Percentiles rank a stretch among this genome's conserved stretches.
These are phyloP conservation scores for Lutraria rhynchaena DNA, from an alignment of 1,140 invertebrate species.

Conservation along the genomic window DNA sequence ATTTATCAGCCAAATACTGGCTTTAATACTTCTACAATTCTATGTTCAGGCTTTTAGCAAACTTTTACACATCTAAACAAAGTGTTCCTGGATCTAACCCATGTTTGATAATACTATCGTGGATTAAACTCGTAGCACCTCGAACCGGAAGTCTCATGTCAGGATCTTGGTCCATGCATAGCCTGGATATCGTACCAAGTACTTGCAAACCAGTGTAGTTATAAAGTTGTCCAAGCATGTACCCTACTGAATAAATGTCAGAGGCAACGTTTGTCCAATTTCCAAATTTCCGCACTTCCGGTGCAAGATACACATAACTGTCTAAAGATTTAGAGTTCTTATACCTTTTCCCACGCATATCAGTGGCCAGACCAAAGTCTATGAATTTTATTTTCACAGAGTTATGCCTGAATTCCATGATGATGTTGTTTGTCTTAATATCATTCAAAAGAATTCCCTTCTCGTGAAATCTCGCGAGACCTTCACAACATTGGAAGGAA, in stretches of 20 bases:
- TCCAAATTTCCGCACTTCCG: slow-evolving; percentile 49
- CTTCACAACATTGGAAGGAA: slow-evolving; percentile 47
- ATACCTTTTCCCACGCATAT: slow-evolving; percentile 50
- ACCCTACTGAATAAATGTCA: slow-evolving; percentile 56
- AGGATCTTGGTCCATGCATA: slow-evolving; percentile 50
- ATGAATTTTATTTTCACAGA: slow-evolving; percentile 43
- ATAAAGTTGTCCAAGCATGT: slow-evolving; percentile 40
- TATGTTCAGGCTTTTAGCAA: too few species aligned
- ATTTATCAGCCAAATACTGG: too few species aligned
- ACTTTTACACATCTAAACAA: too few species aligned
- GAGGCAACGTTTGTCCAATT: slow-evolving; percentile 35
- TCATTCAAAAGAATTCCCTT: slow-evolving; percentile 58
- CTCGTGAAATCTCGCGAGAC: slow-evolving; percentile 44
- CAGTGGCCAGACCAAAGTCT: slow-evolving; percentile 54
- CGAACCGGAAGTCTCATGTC: slow-evolving; percentile 29
- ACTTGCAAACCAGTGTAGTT: slow-evolving; percentile 20
- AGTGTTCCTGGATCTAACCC: slow-evolving; percentile 3
- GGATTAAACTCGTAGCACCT: slow-evolving; percentile 1
- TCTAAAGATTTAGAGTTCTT: slow-evolving; percentile 51
- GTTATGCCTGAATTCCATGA: slow-evolving; percentile 7
- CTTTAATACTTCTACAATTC: too few species aligned
- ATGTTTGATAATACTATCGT: slow-evolving; percentile 19
- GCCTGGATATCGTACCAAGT: slow-evolving; percentile 8
- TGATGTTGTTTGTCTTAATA: slow-evolving; percentile 54
- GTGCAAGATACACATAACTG: slow-evolving; percentile 56